Percentiles rank a stretch among this genome's conserved stretches.
Conservation (phyloP, 1,140 invertebrate genomes). For the Mactra quadrangularis region DNA sequence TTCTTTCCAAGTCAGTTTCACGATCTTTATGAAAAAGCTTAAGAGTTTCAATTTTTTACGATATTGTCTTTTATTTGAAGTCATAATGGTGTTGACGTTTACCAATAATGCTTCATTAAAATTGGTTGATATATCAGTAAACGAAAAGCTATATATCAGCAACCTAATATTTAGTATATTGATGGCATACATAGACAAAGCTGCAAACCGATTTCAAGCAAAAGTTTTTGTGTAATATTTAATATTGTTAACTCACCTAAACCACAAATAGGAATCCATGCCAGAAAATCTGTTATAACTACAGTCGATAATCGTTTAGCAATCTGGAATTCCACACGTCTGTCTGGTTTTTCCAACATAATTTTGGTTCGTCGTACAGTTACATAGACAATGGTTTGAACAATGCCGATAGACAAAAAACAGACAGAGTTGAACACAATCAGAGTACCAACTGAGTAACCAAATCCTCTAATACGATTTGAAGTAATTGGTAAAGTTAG, state of each 20-base stretch:
- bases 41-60: too few species aligned
- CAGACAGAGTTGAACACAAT: constrained; percentile 55
- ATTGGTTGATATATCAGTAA: too few species aligned
- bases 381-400: constrained; percentile 14
- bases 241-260: constrained; percentile 56
- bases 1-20: too few species aligned
- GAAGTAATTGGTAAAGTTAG: constrained; percentile 52
- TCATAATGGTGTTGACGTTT: too few species aligned
- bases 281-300: constrained; percentile 63
- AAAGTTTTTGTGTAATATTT: too few species aligned
- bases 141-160: too few species aligned
- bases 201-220: too few species aligned
- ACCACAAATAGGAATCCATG: constrained; percentile 69
- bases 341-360: constrained; percentile 12
- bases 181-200: too few species aligned
- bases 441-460: constrained; percentile 31
- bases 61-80: too few species aligned
- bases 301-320: constrained; percentile 49
- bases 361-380: not conserved
- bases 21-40: too few species aligned
- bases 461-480: constrained; percentile 3
- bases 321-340: constrained; percentile 47
- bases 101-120: too few species aligned
- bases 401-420: constrained; percentile 60
- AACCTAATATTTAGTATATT: too few species aligned